phyloP scores from a whole-genome alignment of 2,113 vertebrate genomes.

The Pelobates fuscus region DNA sequence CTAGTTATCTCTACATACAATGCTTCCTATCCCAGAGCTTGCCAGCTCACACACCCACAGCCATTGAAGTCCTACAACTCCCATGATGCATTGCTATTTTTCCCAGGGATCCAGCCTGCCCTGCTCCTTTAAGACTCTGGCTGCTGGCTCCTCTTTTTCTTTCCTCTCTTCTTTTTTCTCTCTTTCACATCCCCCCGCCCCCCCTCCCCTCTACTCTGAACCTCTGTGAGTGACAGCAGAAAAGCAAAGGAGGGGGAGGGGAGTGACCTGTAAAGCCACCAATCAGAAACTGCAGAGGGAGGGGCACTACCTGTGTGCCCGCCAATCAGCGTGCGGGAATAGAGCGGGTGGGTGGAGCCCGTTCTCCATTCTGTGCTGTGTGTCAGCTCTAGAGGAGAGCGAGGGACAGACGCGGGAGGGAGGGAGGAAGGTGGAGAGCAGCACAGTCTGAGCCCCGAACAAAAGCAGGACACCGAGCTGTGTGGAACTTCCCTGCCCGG shows the following conservation, averaged over 20 bases:
- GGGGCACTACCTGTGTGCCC: background rate
- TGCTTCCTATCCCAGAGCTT: no score
- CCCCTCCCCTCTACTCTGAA: no score
- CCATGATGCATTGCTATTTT: no score
- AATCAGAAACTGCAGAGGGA: background rate
- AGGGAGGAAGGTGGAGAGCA: slow-evolving; percentile 20
- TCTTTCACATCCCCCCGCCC: slow-evolving; percentile 36
- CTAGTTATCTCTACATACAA: no score
- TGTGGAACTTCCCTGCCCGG: background rate
- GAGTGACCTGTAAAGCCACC: slow-evolving; percentile 5
- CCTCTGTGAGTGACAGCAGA: slow-evolving; percentile 38
- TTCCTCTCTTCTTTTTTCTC: background rate
- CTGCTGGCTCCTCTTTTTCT: slow-evolving; percentile 2
- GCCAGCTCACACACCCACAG: no score
- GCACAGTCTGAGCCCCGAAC: slow-evolving; percentile 42
- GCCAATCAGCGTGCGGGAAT: background rate
- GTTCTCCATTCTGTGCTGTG: slow-evolving; percentile 44
- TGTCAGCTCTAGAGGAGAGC: slow-evolving; percentile 40
- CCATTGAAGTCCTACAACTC: no score
- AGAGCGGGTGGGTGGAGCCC: background rate
- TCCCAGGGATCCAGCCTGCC: background rate
- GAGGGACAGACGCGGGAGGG: slow-evolving; percentile 39
- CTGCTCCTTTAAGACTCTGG: slow-evolving; percentile 18
- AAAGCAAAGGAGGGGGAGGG: slow-evolving; percentile 28
- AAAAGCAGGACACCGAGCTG: slow-evolving; percentile 41